These are phyloP conservation scores for Regulus satrapa DNA, from an alignment of 2,113 vertebrate genomes.

Conservation along the genomic window DNA sequence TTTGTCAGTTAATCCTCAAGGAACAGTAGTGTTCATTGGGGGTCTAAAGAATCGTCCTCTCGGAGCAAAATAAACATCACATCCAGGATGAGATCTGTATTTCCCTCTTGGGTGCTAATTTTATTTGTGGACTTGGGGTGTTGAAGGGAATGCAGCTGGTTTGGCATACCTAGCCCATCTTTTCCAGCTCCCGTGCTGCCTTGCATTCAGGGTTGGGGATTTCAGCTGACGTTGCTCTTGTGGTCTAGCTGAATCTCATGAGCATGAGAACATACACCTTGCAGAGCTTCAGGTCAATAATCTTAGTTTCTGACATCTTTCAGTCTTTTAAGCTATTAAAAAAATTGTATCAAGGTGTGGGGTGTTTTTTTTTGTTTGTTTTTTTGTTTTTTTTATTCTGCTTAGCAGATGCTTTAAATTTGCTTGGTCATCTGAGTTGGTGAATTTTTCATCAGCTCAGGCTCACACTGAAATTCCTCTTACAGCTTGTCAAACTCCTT, in stretches of 20 bases:
- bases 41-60: neutral
- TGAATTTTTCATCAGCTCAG: neutral
- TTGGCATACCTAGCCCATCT: neutral
- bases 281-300: neutral
- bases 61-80: neutral
- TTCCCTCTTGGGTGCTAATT: neutral
- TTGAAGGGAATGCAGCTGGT: neutral
- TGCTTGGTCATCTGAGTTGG: neutral
- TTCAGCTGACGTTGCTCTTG: neutral
- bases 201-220: fast-evolving
- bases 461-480: neutral
- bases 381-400: neutral
- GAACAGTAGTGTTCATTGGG: neutral
- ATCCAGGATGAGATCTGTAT: neutral
- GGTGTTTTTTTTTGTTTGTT: neutral
- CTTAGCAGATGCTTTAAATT: neutral
- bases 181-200: neutral
- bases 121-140: neutral
- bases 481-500: neutral
- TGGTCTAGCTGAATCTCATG: neutral
- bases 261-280: neutral
- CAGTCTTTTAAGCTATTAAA: neutral
- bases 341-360: neutral
- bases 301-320: neutral
- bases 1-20: neutral